Evolutionary conservation across 1,140 invertebrate species (phyloP).

Genomic region (Agrypnia vestita): DNA sequence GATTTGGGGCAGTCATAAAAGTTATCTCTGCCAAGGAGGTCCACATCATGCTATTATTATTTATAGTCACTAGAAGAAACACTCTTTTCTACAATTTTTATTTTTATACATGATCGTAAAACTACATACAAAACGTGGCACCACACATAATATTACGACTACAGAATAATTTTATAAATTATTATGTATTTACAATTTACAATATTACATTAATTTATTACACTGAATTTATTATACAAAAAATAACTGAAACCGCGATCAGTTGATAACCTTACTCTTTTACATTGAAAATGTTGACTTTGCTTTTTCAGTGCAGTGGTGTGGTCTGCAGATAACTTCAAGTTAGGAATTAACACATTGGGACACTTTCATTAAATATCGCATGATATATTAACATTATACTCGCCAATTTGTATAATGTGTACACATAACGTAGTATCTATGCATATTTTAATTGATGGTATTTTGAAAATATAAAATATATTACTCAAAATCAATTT

Average conservation of each 20-base stretch:
- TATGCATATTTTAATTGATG: neutral
- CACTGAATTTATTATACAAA: too few relatives aligned
- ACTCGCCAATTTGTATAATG: neutral
- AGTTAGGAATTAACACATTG: too few relatives aligned
- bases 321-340: too few relatives aligned
- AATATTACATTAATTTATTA: neutral
- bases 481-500: neutral
- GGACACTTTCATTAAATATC: neutral
- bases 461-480: neutral
- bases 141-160: slow-evolving; percentile 1
- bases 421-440: neutral
- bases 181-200: slow-evolving; percentile 10
- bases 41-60: neutral
- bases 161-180: neutral
- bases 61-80: slow-evolving; percentile 21
- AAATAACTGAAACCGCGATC: too few relatives aligned
- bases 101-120: neutral
- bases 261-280: too few relatives aligned
- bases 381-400: neutral
- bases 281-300: too few relatives aligned
- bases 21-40: neutral
- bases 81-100: neutral
- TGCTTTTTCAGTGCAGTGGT: too few relatives aligned
- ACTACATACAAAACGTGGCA: slow-evolving; percentile 13
- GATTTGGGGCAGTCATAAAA: neutral